These are phyloP conservation scores for Alcedo atthis DNA, from an alignment of 2,797 vertebrate genomes.

Conservation along the genomic window DNA sequence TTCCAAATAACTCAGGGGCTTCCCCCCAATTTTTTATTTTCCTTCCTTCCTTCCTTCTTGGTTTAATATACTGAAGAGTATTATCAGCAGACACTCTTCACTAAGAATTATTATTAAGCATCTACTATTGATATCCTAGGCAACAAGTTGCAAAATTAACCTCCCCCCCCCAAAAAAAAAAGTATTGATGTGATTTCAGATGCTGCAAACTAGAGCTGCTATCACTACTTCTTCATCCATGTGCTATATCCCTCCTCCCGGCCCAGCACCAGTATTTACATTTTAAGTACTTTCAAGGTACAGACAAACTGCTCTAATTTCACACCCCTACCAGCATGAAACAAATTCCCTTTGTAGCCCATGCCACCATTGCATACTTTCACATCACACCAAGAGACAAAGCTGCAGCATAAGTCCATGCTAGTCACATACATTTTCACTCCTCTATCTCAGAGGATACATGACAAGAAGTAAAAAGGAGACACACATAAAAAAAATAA, in stretches of 20 bases:
- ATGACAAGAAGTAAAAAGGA: background rate
- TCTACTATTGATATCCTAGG: background rate
- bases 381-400: background rate
- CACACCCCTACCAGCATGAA: background rate
- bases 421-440: background rate
- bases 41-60: background rate
- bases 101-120: background rate
- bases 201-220: background rate
- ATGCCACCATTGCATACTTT: rapidly evolving
- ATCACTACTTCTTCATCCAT: rapidly evolving
- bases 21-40: rapidly evolving
- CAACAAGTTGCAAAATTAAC: background rate
- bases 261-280: background rate
- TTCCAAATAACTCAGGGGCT: rapidly evolving
- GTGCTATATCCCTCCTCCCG: background rate
- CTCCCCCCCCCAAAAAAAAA: background rate
- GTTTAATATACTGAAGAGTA: background rate
- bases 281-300: background rate
- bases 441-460: background rate
- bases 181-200: background rate
- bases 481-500: background rate
- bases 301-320: background rate
- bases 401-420: background rate
- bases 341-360: background rate
- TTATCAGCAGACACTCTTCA: background rate